Evolutionary conservation across 2,797 vertebrate genomes (phyloP), one percentile per base, ranked within the genome.

Genomic region (Ceryle rudis): DNA sequence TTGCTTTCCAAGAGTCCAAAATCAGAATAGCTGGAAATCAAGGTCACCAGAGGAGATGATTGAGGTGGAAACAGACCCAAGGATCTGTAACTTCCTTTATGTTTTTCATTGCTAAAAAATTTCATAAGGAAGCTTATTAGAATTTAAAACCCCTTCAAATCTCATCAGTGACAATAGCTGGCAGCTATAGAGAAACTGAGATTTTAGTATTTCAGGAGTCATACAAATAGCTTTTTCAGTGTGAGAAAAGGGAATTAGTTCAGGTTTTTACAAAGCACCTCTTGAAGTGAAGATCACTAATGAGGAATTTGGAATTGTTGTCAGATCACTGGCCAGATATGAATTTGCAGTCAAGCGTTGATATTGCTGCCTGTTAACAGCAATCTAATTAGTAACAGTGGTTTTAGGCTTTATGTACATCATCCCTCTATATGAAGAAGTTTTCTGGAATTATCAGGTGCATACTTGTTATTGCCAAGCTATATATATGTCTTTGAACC

Each of bases 281-380:
- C 82, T 81, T 93, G 90, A 94, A 92, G 71, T 83, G 86, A 92
- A 84, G 62, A 79, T 86, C 71, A 41, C 44, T 96, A 84, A 95
- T 90, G 82, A 93, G 52, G 88, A 70, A 49, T 86, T 95, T 83
- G 79, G 51, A 95, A 81, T 90, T 93, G 87, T 89, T 93, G 80
- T 93, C 91, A 95, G 81, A 70, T 92, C 47, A 31, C 47, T 86
- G 73, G 55, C 75, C 74, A 92, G 83, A 31, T 29, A 84, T 2
- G 64, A 84, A 60, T 88, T 95, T 90, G 51, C 82, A 94, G 75
- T 77, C 66, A 42, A 75, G 58, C 39, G 55, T 4, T 86, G 65
- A 41, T 88, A 94, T n/a, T 79, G 35, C 73, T 86, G 65, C 44
- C 71, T 90, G 80, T 73, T 96, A 91, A 65, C 31, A 86, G 73